Percentiles rank a stretch among this genome's conserved stretches.
These are phyloP conservation scores for Corapipo altera DNA, from an alignment of 2,113 vertebrate species.

Conservation along the genomic window DNA sequence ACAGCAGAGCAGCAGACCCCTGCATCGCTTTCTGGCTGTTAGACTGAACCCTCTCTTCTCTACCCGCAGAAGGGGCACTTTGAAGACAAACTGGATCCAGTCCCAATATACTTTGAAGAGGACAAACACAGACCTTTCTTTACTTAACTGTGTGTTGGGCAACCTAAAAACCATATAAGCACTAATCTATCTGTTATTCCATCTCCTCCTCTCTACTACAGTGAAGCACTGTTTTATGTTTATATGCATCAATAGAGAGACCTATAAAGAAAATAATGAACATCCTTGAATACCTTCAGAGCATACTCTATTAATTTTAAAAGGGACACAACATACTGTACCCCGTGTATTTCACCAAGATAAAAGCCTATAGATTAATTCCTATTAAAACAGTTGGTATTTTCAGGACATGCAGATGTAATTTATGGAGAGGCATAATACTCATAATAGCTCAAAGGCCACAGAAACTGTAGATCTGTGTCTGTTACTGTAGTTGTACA, in stretches of 20 bases:
- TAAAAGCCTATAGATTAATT: slow-evolving; percentile 62
- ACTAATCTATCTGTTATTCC: slow-evolving; percentile 18
- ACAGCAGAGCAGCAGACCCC: neutral
- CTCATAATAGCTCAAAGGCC: slow-evolving; percentile 60
- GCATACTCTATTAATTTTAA: slow-evolving; percentile 52
- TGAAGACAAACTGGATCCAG: slow-evolving; percentile 29
- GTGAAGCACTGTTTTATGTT: slow-evolving; percentile 43
- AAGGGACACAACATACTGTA: slow-evolving; percentile 6
- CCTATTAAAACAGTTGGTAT: slow-evolving; percentile 71
- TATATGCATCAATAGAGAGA: slow-evolving; percentile 55
- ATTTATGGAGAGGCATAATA: slow-evolving; percentile 65
- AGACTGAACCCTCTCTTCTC: neutral
- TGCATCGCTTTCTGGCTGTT: neutral
- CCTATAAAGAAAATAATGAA: slow-evolving; percentile 66
- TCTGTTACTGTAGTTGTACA: slow-evolving; percentile 74
- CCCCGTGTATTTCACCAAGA: slow-evolving; percentile 42
- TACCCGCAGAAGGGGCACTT: slow-evolving; percentile 13
- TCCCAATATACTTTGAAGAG: slow-evolving; percentile 24
- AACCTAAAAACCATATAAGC: slow-evolving; percentile 28
- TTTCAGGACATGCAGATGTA: slow-evolving; percentile 60
- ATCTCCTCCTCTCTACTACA: neutral
- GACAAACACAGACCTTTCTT: slow-evolving; percentile 36
- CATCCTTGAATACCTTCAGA: slow-evolving; percentile 31
- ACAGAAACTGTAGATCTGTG: slow-evolving; percentile 74
- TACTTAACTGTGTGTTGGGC: neutral